phyloP scores from a whole-genome alignment of 2,797 vertebrate species.

The Picus viridis region DNA sequence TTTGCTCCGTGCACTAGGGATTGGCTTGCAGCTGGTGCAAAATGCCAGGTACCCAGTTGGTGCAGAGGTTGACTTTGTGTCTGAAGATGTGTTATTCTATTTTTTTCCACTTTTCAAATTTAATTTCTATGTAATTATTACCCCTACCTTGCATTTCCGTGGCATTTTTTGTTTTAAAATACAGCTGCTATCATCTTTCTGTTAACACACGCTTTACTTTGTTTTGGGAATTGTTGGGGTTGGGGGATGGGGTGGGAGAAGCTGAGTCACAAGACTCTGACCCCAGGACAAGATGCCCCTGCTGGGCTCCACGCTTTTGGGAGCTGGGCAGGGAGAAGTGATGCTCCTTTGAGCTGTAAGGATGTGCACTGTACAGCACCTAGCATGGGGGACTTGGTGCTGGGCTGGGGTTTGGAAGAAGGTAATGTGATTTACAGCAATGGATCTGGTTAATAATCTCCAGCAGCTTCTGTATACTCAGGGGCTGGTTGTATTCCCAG shows the following conservation, averaged over 20 bases:
- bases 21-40: neutral
- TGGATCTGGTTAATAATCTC: slow-evolving; percentile 73
- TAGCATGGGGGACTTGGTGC: neutral
- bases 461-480: slow-evolving; percentile 70
- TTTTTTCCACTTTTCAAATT: neutral
- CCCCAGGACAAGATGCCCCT: neutral
- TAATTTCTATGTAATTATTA: neutral
- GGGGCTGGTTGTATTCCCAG: slow-evolving; percentile 69
- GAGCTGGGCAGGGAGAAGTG: accelerated
- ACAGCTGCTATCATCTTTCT: neutral
- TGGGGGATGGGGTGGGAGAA: no score
- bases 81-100: neutral
- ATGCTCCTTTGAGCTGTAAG: neutral
- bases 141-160: neutral
- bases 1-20: neutral
- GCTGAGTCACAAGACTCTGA: neutral
- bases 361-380: neutral
- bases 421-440: slow-evolving; percentile 67
- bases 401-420: slow-evolving; percentile 40
- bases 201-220: neutral
- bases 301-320: accelerated
- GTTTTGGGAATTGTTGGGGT: neutral
- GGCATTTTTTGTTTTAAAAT: neutral
- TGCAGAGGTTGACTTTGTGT: neutral
- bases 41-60: neutral